phyloP scores from a whole-genome alignment of 2,113 vertebrate genomes.

The Meriones unguiculatus region DNA sequence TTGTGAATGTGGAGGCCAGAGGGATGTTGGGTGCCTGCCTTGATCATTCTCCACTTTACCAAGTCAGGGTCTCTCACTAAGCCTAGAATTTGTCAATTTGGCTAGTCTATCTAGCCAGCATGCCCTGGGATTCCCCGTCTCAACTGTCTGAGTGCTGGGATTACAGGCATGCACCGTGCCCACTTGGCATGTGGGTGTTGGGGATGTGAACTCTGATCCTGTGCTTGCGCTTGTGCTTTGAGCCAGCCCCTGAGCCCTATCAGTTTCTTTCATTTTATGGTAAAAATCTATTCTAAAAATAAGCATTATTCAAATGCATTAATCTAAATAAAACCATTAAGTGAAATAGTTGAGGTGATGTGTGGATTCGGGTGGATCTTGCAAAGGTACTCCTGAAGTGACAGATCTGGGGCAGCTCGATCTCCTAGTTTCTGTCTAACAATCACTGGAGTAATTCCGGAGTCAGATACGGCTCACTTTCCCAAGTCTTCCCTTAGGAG shows the following conservation, averaged over 20 bases:
- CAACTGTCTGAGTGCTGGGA: not conserved
- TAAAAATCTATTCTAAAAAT: constrained; percentile 28
- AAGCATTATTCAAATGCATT: not conserved
- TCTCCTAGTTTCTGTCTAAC: constrained; percentile 31
- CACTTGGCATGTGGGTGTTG: too few relatives aligned
- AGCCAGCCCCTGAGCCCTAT: not conserved
- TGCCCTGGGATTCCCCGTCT: not conserved
- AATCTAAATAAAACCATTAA: constrained; percentile 29
- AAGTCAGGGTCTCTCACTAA: not conserved
- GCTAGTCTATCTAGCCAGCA: not conserved
- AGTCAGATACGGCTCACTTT: not conserved
- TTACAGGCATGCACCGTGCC: not conserved
- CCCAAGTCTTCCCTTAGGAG: not conserved
- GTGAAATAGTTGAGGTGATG: not conserved
- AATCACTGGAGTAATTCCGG: not conserved
- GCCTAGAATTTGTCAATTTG: not conserved
- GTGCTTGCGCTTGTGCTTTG: not conserved
- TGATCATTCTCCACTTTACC: not conserved
- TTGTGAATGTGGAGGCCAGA: not conserved
- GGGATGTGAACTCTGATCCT: not conserved
- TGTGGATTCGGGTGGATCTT: not conserved
- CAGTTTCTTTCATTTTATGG: not conserved
- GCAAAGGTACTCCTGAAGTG: not conserved
- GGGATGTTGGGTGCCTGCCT: too few relatives aligned
- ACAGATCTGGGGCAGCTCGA: not conserved